phyloP scores from a whole-genome alignment of 2,888 invertebrate genomes.

The Cerceris ruficornis region DNA sequence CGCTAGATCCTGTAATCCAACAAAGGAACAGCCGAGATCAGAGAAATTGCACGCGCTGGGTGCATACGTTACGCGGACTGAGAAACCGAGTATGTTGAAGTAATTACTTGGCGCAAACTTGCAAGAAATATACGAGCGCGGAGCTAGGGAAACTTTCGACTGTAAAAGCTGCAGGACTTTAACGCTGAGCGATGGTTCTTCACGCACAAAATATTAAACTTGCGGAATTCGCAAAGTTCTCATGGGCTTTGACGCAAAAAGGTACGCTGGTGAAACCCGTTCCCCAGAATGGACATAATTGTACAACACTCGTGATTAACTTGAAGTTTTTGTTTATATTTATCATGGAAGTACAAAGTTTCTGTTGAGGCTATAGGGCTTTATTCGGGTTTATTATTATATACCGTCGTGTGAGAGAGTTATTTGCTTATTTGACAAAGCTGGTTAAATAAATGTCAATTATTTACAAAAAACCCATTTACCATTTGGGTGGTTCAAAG shows the following conservation, averaged over 20 bases:
- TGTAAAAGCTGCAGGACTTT: not conserved
- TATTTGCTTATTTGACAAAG: too few relatives aligned
- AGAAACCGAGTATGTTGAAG: slow-evolving; percentile 9
- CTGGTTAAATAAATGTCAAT: too few relatives aligned
- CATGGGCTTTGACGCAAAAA: not conserved
- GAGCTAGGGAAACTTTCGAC: not conserved
- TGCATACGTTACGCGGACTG: not conserved
- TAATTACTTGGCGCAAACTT: slow-evolving; percentile 15
- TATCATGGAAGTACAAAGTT: too few relatives aligned
- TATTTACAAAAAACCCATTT: too few relatives aligned
- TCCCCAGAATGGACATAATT: not conserved
- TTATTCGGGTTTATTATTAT: too few relatives aligned
- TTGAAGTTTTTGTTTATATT: too few relatives aligned
- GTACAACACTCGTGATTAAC: not conserved
- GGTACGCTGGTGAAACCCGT: not conserved
- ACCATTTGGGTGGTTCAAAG: too few relatives aligned
- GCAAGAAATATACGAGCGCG: slow-evolving; percentile 9
- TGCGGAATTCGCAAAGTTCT: not conserved
- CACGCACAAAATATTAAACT: slow-evolving; percentile 10
- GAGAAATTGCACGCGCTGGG: not conserved
- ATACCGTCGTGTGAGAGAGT: too few relatives aligned
- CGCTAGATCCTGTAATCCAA: not conserved
- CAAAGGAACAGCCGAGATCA: not conserved
- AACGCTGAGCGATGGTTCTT: slow-evolving; percentile 15
- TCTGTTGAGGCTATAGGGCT: too few relatives aligned